These are phyloP conservation scores for Cydia amplana DNA, from an alignment of 1,140 invertebrate genomes.

Conservation along the genomic window DNA sequence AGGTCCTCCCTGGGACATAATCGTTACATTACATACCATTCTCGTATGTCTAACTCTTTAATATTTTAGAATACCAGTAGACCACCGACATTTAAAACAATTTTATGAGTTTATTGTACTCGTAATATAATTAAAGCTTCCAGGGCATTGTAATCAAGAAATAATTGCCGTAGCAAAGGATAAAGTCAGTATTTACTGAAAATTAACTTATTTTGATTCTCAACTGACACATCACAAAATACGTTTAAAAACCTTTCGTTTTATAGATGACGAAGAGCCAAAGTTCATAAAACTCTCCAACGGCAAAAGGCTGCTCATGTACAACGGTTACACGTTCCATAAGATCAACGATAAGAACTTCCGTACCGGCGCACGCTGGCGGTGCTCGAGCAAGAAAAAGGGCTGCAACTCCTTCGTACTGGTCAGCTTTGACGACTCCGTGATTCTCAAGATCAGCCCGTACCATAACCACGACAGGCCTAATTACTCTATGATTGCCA, in stretches of 20 bases:
- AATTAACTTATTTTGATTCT: not conserved
- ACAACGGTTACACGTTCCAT: slow-evolving; percentile 39
- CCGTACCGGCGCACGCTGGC: slow-evolving; percentile 41
- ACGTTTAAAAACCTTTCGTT: too few relatives aligned
- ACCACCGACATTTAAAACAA: too few relatives aligned
- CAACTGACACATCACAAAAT: not conserved
- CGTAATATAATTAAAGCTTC: too few relatives aligned
- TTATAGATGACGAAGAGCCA: not conserved
- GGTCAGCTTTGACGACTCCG: slow-evolving; percentile 24
- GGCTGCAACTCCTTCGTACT: slow-evolving; percentile 45
- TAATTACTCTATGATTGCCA: slow-evolving; percentile 1
- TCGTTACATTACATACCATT: too few relatives aligned
- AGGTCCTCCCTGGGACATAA: too few relatives aligned
- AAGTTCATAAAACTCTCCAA: slow-evolving; percentile 26
- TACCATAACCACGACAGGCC: not conserved
- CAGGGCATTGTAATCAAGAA: too few relatives aligned
- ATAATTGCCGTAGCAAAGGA: too few relatives aligned
- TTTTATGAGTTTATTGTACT: too few relatives aligned
- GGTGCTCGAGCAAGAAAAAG: slow-evolving; percentile 44
- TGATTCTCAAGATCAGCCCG: slow-evolving; percentile 30
- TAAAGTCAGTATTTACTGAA: too few relatives aligned
- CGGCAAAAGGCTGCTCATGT: slow-evolving; percentile 34
- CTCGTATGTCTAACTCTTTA: too few relatives aligned
- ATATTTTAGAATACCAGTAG: too few relatives aligned
- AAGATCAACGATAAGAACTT: slow-evolving; percentile 33